These are phyloP conservation scores for Valencia hispanica DNA, from an alignment of 2,797 vertebrate genomes.

Conservation along the genomic window DNA sequence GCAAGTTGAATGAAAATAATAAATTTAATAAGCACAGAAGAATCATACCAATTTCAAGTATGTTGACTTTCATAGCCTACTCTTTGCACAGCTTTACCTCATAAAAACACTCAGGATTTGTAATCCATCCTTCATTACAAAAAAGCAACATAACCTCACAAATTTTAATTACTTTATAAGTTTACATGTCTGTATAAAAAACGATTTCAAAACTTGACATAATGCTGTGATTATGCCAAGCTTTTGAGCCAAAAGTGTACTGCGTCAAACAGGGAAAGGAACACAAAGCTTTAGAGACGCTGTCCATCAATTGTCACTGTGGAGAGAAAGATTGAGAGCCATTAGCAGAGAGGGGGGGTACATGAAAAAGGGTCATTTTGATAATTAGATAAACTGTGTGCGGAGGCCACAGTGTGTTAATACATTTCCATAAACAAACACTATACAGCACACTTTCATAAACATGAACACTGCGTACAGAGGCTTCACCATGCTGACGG, in stretches of 20 bases:
- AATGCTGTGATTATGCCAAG: constrained; percentile 62
- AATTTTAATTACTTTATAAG: constrained; percentile 40
- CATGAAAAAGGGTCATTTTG: constrained; percentile 62
- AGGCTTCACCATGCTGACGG: constrained; percentile 88
- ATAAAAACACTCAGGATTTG: constrained; percentile 62
- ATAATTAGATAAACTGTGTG: constrained; percentile 80
- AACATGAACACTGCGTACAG: constrained; percentile 87
- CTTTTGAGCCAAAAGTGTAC: constrained; percentile 68
- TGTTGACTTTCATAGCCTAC: constrained; percentile 36
- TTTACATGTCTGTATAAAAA: constrained; percentile 45
- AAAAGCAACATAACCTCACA: constrained; percentile 52
- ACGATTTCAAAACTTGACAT: constrained; percentile 62
- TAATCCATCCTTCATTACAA: constrained; percentile 71
- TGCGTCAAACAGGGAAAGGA: constrained; percentile 74
- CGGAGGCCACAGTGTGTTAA: constrained; percentile 71
- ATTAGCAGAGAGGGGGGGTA: constrained; percentile 81
- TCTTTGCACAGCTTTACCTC: constrained; percentile 67
- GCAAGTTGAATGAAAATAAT: constrained; percentile 58
- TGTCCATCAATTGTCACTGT: constrained; percentile 82
- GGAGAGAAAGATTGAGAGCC: constrained; percentile 84
- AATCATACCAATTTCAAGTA: constrained; percentile 33
- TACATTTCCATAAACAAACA: constrained; percentile 82
- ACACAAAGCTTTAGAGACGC: constrained; percentile 80
- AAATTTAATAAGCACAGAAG: constrained; percentile 44
- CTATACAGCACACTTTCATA: constrained; percentile 81